Conservation (phyloP, 2,797 vertebrate genomes). For the Odontamblyopus rebecca region DNA sequence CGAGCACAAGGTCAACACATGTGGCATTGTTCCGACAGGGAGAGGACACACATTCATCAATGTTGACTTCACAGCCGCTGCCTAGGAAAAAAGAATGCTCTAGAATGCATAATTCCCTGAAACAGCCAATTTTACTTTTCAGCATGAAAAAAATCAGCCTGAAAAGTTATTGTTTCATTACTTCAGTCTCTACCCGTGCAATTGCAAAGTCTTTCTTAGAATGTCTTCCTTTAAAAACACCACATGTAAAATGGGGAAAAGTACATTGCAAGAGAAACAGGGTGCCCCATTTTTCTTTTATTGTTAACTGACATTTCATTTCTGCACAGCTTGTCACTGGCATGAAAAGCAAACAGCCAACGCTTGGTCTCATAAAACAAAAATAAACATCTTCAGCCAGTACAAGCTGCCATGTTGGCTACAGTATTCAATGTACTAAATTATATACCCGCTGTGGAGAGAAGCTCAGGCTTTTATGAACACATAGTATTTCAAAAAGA, state of each 20-base stretch:
- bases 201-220: background rate
- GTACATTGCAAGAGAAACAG: background rate
- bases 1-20: conserved; percentile 71
- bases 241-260: background rate
- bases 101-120: background rate
- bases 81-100: conserved; percentile 47
- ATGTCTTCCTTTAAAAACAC: background rate
- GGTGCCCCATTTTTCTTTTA: conserved; percentile 9
- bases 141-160: too few species aligned
- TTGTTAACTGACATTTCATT: conserved; percentile 23
- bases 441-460: background rate
- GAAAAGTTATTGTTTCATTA: too few species aligned
- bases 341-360: conserved; percentile 13
- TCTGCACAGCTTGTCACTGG: conserved; percentile 14
- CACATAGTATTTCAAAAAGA: background rate
- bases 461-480: background rate
- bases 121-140: too few species aligned
- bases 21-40: conserved; percentile 76
- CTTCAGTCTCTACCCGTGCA: background rate
- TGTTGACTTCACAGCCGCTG: conserved; percentile 77
- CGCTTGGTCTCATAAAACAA: conserved; percentile 17
- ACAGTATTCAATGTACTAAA: background rate
- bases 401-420: conserved; percentile 2
- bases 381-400: background rate
- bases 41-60: conserved; percentile 77